phyloP scores from a whole-genome alignment of 2,113 vertebrate species.

The Callocephalon fimbriatum region DNA sequence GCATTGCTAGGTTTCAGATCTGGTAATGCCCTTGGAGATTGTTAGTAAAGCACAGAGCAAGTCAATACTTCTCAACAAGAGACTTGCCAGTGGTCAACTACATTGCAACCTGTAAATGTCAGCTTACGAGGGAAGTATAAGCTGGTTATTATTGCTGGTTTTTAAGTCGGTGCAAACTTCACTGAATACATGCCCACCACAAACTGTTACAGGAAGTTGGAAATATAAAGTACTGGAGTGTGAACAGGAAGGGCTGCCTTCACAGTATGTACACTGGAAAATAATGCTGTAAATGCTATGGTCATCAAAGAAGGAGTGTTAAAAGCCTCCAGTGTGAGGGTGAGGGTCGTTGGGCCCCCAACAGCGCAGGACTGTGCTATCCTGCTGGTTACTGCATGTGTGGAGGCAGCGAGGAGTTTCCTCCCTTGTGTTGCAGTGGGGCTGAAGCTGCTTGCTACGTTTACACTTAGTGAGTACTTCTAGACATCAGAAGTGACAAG shows the following conservation, averaged over 20 bases:
- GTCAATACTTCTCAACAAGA: neutral
- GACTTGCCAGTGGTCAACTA: neutral
- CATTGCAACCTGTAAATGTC: neutral
- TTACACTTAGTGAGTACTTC: neutral
- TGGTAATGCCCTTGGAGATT: neutral
- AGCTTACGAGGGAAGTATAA: neutral
- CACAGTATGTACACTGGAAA: neutral
- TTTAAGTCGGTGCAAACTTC: neutral
- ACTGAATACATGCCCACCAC: neutral
- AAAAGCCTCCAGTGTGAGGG: neutral
- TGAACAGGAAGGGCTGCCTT: slow-evolving; percentile 27
- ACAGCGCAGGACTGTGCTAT: neutral
- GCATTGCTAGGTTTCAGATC: neutral
- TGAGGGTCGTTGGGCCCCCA: fast-evolving
- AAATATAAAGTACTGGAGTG: slow-evolving; percentile 23
- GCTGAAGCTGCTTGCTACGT: neutral
- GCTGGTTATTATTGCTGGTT: neutral
- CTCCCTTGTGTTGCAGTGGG: no score
- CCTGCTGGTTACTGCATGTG: fast-evolving
- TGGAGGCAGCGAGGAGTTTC: fast-evolving
- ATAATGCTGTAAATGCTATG: neutral
- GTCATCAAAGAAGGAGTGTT: neutral
- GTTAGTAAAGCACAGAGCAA: neutral
- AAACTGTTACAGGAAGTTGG: slow-evolving; percentile 41
- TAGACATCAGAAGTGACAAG: neutral